Conservation (phyloP, 2,113 vertebrate genomes). For the Acrocephalus kingi region DNA sequence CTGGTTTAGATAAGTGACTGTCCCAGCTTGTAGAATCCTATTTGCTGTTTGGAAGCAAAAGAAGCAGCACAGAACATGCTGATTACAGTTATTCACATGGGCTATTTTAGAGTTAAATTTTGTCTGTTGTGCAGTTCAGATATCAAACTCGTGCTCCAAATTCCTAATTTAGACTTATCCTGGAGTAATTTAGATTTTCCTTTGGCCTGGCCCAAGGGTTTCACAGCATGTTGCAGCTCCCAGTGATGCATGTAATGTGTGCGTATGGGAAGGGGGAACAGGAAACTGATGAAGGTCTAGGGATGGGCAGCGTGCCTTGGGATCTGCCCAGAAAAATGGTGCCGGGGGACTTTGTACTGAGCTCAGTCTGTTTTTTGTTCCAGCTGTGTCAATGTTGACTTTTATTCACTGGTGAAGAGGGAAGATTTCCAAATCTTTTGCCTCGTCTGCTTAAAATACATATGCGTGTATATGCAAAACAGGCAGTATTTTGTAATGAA, state of each 20-base stretch:
- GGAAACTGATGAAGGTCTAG: background rate
- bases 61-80: background rate
- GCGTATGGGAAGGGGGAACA: too few species aligned
- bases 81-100: background rate
- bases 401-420: background rate
- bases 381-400: background rate
- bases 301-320: background rate
- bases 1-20: background rate
- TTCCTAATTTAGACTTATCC: background rate
- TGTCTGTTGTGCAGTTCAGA: background rate
- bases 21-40: rapidly evolving
- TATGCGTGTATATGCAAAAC: background rate
- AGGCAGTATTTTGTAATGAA: background rate
- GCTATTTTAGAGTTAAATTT: background rate
- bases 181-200: background rate
- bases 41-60: background rate
- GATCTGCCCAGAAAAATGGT: background rate
- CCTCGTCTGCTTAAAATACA: background rate
- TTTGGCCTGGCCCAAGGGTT: background rate
- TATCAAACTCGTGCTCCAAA: rapidly evolving
- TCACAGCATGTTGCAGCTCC: background rate
- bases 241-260: rapidly evolving
- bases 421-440: background rate
- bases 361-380: background rate
- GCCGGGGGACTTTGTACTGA: background rate